Evolutionary conservation across 1,140 invertebrate species (phyloP), one percentile per base, ranked within the genome.

Genomic region (Nasonia giraulti): DNA sequence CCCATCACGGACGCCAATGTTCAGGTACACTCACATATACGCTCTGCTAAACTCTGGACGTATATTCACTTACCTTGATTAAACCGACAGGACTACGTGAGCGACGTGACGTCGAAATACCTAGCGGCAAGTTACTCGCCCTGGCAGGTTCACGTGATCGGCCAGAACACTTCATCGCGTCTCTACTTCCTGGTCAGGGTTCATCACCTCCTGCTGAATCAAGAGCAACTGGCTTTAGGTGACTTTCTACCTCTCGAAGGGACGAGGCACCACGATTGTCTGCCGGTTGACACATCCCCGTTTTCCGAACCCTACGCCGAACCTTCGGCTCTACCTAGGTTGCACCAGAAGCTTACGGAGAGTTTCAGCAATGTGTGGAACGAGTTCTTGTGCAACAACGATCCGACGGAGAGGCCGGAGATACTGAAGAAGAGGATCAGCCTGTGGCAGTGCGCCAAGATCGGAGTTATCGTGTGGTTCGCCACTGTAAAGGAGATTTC

Each of bases 61-160:
- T 77, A 23, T 78, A 66, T 33, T 31, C 0, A 44, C 50, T 55
- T 55, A 55, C 2, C 50, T 55, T 55, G 50, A 55, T 20, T 55
- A 33, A 47, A n/a, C 86, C 93, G 93, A 87, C 93, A 97, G 95
- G 96, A 97, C 74, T 96, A 95, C 89, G 94, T 97, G 7, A 97
- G 96, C 87, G 96, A 97, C 50, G 94, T 96, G 20, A 95, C 96
- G n/a, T 95, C 95, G 5, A 97, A 96, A 91, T 96, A 96, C 87
- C 94, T 97, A 44, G 95, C 96, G 5, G 91, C 90, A 5, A 94
- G 95, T 68, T 91, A 95, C 47, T 95, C 97, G 2, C 96, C 96
- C 0, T 97, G 96, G 96, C 96, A 97, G 89, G 95, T 97, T n/a
- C 95, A 95, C 37, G 91, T 97, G 1, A 96, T 97, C 86, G 96